Base-by-base conservation (phyloP, 2,888 invertebrate species). In the Cryptosula pallasiana region DNA sequence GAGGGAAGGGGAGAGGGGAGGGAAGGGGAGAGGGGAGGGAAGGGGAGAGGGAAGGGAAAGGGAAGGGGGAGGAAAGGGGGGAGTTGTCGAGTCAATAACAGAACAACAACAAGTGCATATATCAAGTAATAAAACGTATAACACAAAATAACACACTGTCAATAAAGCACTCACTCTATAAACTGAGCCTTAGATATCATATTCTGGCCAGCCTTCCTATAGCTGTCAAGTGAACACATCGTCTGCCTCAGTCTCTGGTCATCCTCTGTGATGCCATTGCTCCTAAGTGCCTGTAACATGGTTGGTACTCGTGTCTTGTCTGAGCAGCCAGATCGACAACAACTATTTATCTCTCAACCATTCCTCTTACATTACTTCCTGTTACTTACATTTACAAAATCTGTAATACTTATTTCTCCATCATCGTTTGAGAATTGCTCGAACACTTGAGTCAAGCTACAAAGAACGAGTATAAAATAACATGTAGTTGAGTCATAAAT, bases 91-190 rank as follows among this genome's bases (percentile, higher is more conserved):
- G n/a, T n/a, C n/a, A n/a, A n/a, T n/a, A n/a, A n/a, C n/a, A n/a
- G n/a, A n/a, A n/a, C n/a, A n/a, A n/a, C n/a, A n/a, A n/a, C n/a
- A n/a, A n/a, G n/a, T n/a, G n/a, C n/a, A n/a, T n/a, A n/a, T n/a
- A n/a, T n/a, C n/a, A n/a, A n/a, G n/a, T n/a, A n/a, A n/a, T n/a
- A n/a, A n/a, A n/a, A n/a, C n/a, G n/a, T n/a, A n/a, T n/a, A n/a
- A n/a, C n/a, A n/a, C n/a, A n/a, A n/a, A n/a, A n/a, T n/a, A n/a
- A n/a, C n/a, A n/a, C n/a, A n/a, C n/a, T n/a, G n/a, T n/a, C n/a
- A n/a, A n/a, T n/a, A n/a, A n/a, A n/a, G 45, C 32, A 32, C 63
- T 32, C 32, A 63, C 63, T 63, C 63, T 32, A 63, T 63, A 63
- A 63, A 63, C 63, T 63, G 5, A 9, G 25, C 25, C 32, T 63